Base-by-base conservation (phyloP, 2,113 vertebrate species). In the Lucifuga dentata region DNA sequence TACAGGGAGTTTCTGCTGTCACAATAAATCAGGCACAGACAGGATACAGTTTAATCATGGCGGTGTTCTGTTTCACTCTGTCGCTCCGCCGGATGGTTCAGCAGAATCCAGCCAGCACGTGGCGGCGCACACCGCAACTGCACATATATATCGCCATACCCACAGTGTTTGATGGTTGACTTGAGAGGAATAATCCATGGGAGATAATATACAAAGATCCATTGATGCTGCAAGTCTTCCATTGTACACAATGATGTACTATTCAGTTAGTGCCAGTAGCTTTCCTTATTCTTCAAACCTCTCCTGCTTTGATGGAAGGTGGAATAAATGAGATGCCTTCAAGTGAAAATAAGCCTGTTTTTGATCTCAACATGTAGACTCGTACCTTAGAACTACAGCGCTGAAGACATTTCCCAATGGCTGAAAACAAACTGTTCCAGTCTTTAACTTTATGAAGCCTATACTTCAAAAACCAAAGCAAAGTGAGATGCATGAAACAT, bases 141-240 rank as follows among this genome's bases (percentile, higher is more conserved):
- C 39, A n/a, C 32, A 38, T 7, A 29, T 56, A 68, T 20, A 48
- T 45, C 2, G 48, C 59, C 39, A 15, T 46, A 23, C 26, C 53
- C 62, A 24, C 82, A 20, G 29, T 63, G 55, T 78, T 85, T 90
- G 90, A 89, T 88, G 87, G 90, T 89, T 88, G 88, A 88, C 80
- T 90, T 80, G 70, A 86, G 85, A 75, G 55, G 76, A 81, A 77
- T 84, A 39, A 45, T 40, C 51, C 5, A 32, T 23, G 23, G 5
- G 17, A 72, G 50, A 50, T 24, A 26, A 35, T 10, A 44, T 35
- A 48, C n/a, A 45, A 29, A 39, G 13, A 23, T 33, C 19, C 12
- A 44, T 60, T 33, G 51, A 3, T 24, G 19, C 20, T 40, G 13
- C 16, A 26, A 17, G 60, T 65, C 73, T 50, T 65, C n/a, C 38